Evolutionary conservation across 2,888 invertebrate species (phyloP).

Genomic region (Seladonia tumulorum): DNA sequence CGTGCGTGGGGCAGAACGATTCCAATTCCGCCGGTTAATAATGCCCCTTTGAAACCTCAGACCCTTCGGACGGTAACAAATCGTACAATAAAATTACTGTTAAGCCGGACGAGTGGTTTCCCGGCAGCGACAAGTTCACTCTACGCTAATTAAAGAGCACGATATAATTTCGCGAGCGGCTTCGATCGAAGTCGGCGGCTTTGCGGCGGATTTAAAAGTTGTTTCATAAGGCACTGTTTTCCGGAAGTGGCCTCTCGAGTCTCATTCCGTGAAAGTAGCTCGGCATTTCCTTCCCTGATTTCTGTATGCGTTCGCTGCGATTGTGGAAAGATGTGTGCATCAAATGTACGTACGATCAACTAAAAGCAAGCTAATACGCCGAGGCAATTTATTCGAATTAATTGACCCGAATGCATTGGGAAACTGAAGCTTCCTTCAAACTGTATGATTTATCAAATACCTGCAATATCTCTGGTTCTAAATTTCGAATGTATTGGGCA

Average conservation of each 20-base stretch:
- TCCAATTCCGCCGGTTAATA: neutral
- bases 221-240: neutral
- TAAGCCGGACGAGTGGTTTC: neutral
- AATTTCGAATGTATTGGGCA: neutral
- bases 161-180: constrained; percentile 10
- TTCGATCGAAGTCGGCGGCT: neutral
- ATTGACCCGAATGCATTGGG: neutral
- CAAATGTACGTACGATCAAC: neutral
- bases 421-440: neutral
- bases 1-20: neutral
- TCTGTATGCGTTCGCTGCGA: neutral
- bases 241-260: neutral
- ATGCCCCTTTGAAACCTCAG: neutral
- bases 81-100: neutral
- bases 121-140: neutral
- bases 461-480: neutral
- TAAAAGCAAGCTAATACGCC: neutral
- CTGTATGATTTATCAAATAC: neutral
- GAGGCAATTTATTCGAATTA: neutral
- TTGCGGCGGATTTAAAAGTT: constrained; percentile 9
- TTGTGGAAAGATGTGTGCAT: neutral
- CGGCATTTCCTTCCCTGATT: neutral
- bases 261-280: neutral
- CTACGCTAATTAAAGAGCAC: constrained; percentile 1
- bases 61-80: neutral